Evolutionary conservation across 2,888 invertebrate species (phyloP).

Genomic region (Agrotis ipsilon): DNA sequence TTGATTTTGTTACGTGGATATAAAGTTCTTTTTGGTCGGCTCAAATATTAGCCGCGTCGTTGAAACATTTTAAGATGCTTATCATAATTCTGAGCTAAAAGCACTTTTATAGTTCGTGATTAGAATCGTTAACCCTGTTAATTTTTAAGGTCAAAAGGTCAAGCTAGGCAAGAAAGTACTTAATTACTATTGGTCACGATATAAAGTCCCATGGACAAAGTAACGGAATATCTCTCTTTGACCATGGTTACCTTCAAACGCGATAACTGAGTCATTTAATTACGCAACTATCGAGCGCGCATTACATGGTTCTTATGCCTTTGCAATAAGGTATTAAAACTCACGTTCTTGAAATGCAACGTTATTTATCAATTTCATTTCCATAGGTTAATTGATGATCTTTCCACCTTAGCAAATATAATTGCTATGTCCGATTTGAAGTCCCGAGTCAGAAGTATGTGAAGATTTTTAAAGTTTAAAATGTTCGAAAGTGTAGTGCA

Average conservation of each 20-base stretch:
- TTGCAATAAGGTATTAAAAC: neutral
- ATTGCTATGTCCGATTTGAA: too few species aligned
- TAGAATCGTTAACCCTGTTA: neutral
- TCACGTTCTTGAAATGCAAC: neutral
- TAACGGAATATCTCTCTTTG: neutral
- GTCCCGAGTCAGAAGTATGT: too few species aligned
- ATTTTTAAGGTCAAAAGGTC: neutral
- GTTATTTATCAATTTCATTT: neutral
- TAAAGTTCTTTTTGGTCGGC: too few species aligned
- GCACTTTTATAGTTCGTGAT: neutral
- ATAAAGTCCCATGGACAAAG: neutral
- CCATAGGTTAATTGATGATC: neutral
- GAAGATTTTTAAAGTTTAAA: too few species aligned
- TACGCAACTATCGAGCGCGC: neutral
- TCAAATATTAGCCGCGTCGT: too few species aligned
- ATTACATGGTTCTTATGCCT: neutral
- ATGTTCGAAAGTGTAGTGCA: neutral
- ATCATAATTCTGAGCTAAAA: constrained; percentile 1
- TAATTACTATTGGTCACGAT: neutral
- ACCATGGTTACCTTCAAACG: neutral
- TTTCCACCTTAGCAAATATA: neutral
- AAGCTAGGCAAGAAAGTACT: neutral
- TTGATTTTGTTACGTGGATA: too few species aligned
- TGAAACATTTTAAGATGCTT: neutral
- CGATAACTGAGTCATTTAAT: too few species aligned